Percentiles rank a stretch among this genome's conserved stretches.
phyloP scores from a whole-genome alignment of 2,888 invertebrate species.

The Phalera bucephala region DNA sequence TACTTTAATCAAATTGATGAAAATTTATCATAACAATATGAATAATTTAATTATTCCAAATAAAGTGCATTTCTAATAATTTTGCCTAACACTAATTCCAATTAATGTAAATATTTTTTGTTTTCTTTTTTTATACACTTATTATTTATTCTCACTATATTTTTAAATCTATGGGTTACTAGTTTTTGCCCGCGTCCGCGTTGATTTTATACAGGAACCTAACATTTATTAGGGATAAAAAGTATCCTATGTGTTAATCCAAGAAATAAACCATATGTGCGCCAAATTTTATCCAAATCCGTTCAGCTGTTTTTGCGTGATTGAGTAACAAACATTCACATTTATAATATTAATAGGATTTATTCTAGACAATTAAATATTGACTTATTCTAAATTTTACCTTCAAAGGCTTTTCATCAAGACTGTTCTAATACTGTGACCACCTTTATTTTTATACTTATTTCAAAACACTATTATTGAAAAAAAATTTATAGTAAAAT shows the following conservation, averaged over 20 bases:
- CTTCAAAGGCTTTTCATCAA: constrained; percentile 19
- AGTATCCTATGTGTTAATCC: too few species aligned
- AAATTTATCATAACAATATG: constrained; percentile 24
- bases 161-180: constrained; percentile 33
- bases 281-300: too few species aligned
- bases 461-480: constrained; percentile 27
- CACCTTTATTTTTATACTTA: constrained; percentile 15
- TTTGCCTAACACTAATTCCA: constrained; percentile 37
- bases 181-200: too few species aligned
- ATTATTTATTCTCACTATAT: constrained; percentile 46
- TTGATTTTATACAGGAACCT: too few species aligned
- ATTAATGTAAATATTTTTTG: constrained; percentile 35
- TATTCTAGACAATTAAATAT: constrained; percentile 18
- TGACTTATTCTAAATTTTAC: constrained; percentile 24
- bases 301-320: too few species aligned
- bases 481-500: constrained; percentile 48
- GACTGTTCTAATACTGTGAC: constrained; percentile 35
- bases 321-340: too few species aligned
- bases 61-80: constrained; percentile 50
- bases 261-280: too few species aligned
- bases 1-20: constrained; percentile 2
- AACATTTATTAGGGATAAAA: too few species aligned
- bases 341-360: too few species aligned
- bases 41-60: constrained; percentile 55
- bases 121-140: constrained; percentile 28